Base-by-base conservation (phyloP, 2,113 vertebrate genomes). In the Brienomyrus brachyistius region DNA sequence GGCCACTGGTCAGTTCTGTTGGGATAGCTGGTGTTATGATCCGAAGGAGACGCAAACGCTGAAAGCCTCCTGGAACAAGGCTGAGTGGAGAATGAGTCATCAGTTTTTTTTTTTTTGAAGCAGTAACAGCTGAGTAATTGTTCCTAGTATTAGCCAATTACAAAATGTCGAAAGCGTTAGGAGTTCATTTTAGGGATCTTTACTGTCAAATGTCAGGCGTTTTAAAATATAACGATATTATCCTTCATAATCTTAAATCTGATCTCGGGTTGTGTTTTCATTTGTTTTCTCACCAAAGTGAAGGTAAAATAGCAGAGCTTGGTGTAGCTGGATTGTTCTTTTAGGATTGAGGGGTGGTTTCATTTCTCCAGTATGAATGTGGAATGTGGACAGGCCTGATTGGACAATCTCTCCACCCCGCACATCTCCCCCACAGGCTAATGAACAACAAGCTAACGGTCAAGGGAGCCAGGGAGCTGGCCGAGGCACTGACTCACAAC, bases 401-500 rank as follows among this genome's bases (percentile, higher is more conserved):
- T 70, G 62, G 62, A 31, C 62, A 13, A 13, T 70, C n/a, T 70
- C n/a, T 70, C 62, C 62, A 66, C 23, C 59, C 8, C 0, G 1
- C 59, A 88, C 0, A 35, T 52, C 35, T 40, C 43, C 40, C 91
- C 56, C 90, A 40, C 91, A 96, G 96, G 95, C 93, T 96, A 90
- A 95, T 95, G 59, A 92, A 35, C 88, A 96, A 96, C 91, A 89
- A 89, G 90, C 91, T 96, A 31, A 94, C 94, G 4, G 93, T 91
- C 51, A 70, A 48, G 0, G 96, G 96, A 40, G 91, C 94, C 19
- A 89, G 9, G 88, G 66, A 83, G 0, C 89, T 96, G 0, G 80
- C 92, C 0, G 94, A 94, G 3, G 95, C 93, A 5, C 92, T 96
- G 0, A 3, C 77, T 31, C 47, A 92, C 90, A 96, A 95, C 92